Conservation (phyloP, 2,113 vertebrate species). For the Lophura nycthemera region DNA sequence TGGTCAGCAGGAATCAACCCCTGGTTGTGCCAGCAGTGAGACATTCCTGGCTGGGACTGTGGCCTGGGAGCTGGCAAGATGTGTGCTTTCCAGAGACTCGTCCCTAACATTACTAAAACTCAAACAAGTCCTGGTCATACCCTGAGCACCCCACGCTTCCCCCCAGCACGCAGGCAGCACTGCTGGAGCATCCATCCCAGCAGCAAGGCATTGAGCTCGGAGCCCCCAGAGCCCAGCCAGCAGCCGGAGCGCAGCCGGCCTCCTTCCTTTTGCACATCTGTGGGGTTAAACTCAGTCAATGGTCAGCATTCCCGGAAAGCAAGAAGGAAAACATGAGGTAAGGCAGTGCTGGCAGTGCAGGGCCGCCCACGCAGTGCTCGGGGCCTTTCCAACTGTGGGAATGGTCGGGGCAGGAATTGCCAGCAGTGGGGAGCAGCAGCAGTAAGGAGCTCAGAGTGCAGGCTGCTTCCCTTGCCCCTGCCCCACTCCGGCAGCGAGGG, state of each 20-base stretch:
- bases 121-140: rapidly evolving
- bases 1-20: rapidly evolving
- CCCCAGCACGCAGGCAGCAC: rapidly evolving
- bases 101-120: rapidly evolving
- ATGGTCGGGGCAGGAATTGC: not conserved
- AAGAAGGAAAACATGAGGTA: conserved; percentile 45
- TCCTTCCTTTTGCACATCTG: not conserved
- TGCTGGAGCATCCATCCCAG: not conserved
- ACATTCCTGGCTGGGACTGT: not conserved
- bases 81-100: not conserved
- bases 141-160: rapidly evolving
- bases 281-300: conserved; percentile 41
- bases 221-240: not conserved
- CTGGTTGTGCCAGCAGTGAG: not conserved
- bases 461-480: not conserved
- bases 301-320: conserved; percentile 35
- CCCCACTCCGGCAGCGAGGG: not conserved
- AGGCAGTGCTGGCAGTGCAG: conserved; percentile 29
- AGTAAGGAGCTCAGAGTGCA: rapidly evolving
- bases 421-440: not conserved
- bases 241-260: not conserved
- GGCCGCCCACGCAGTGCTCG: conserved; percentile 47
- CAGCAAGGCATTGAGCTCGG: too few species aligned
- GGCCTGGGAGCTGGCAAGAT: not conserved
- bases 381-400: conserved; percentile 24